Evolutionary conservation across 2,888 invertebrate genomes (phyloP), one percentile per base, ranked within the genome.

Genomic region (Eutolmus rufibarbis): DNA sequence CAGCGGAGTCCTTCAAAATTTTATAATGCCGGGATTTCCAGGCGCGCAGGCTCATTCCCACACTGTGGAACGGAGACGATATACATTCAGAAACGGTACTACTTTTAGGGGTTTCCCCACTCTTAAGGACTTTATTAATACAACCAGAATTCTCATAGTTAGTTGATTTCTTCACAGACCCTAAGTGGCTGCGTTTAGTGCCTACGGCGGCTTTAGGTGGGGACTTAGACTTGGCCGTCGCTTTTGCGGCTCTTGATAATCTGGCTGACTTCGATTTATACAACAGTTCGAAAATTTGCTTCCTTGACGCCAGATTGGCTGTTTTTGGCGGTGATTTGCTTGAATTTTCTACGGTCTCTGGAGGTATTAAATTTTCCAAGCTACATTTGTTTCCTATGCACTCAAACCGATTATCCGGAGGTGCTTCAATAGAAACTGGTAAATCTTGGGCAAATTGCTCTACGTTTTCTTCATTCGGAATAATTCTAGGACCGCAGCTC

Each of bases 401-500:
- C 86, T 88, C 87, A 28, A 89, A 74, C 34, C 87, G 79, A 78
- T 66, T 87, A n/a, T 81, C 77, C 19, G 37, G 2, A 7, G 16
- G 16, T 14, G 56, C 5, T 16, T 16, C 14, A 40, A 12, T 19
- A 7, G 51, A 37, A n/a, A 57, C 82, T 9, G 28, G 31, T 3
- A 8, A 12, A 28, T 76, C 86, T 56, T 86, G 77, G 40, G 34
- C 5, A 5, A 8, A 5, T 8, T 23, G 34, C 4, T 23, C 56
- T 9, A 43, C 16, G n/a, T 23, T 28, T 40, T 57, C 66, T 31
- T 56, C 56, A 31, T 23, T 56, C 5, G 66, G 37, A 57, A 23
- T 37, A 12, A 90, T 89, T 8, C 90, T 90, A 4, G 92, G 91
- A 16, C 91, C 92, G 88, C 92, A 92, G 88, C 92, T 92, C 5